These are phyloP conservation scores for Oncopeltus fasciatus DNA, from an alignment of 1,140 invertebrate species.

Conservation along the genomic window DNA sequence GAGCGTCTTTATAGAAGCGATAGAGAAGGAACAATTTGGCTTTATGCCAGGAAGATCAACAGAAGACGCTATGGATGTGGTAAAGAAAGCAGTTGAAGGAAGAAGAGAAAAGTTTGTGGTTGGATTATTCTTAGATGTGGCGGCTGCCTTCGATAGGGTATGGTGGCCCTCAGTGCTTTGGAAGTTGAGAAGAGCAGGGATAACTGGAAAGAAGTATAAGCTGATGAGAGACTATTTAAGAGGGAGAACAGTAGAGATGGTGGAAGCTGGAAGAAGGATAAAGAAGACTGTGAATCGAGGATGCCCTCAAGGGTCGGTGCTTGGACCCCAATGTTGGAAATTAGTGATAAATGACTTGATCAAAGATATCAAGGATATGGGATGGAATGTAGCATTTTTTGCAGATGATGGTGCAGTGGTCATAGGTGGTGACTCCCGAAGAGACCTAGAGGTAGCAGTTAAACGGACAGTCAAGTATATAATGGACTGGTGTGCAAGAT, in stretches of 20 bases:
- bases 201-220: background rate
- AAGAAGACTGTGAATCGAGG: background rate
- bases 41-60: background rate
- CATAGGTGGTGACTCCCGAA: background rate
- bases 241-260: background rate
- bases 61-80: background rate
- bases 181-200: background rate
- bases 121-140: background rate
- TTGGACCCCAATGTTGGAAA: background rate
- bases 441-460: background rate
- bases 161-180: background rate
- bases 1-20: background rate
- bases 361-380: background rate
- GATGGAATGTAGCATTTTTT: background rate
- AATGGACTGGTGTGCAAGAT: background rate
- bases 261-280: background rate
- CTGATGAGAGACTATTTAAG: background rate
- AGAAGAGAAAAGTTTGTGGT: background rate
- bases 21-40: background rate
- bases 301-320: background rate
- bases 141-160: background rate
- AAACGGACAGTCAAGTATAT: background rate
- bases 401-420: background rate
- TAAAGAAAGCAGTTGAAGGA: background rate
- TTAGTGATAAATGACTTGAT: background rate